A percentile compares a stretch with the other conserved stretches of the same genome.
phyloP scores from a whole-genome alignment of 2,797 vertebrate genomes.

The Anguilla obscura region DNA sequence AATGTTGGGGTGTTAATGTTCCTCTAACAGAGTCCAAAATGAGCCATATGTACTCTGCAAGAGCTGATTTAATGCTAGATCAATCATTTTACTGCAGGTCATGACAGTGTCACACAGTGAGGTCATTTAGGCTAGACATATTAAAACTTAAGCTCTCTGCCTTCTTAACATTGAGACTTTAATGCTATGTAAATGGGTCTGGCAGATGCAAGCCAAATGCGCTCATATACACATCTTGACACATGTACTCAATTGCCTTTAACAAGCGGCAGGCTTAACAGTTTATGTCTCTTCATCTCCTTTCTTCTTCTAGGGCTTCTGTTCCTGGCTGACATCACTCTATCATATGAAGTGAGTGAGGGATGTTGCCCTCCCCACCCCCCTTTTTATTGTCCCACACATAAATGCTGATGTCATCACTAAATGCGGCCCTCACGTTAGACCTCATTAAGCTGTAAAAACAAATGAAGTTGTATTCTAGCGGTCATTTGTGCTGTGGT shows the following conservation, averaged over 20 bases:
- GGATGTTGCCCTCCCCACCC: constrained; percentile 28
- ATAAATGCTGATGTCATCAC: constrained; percentile 65
- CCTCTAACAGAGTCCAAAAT: no score
- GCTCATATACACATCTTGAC: constrained; percentile 45
- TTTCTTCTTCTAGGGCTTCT: constrained; percentile 83
- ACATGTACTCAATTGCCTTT: constrained; percentile 53
- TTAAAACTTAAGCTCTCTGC: constrained; percentile 57
- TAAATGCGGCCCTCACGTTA: constrained; percentile 56
- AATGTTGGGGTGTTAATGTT: no score
- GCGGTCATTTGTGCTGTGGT: constrained; percentile 59
- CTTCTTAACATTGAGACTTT: constrained; percentile 41
- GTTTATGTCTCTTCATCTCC: constrained; percentile 48
- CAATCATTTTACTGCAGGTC: constrained; percentile 38
- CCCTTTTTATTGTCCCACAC: constrained; percentile 48
- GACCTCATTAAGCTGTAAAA: constrained; percentile 71
- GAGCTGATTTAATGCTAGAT: neutral
- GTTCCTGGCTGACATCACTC: constrained; percentile 91
- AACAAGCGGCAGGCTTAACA: constrained; percentile 44
- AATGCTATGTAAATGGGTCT: constrained; percentile 56
- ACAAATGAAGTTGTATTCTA: constrained; percentile 63
- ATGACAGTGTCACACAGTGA: constrained; percentile 58
- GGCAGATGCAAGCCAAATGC: constrained; percentile 54
- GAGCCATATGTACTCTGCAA: neutral
- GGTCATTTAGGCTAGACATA: constrained; percentile 64
- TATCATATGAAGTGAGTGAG: constrained; percentile 95